phyloP scores from a whole-genome alignment of 2,797 vertebrate genomes.

The Cyclopterus lumpus region DNA sequence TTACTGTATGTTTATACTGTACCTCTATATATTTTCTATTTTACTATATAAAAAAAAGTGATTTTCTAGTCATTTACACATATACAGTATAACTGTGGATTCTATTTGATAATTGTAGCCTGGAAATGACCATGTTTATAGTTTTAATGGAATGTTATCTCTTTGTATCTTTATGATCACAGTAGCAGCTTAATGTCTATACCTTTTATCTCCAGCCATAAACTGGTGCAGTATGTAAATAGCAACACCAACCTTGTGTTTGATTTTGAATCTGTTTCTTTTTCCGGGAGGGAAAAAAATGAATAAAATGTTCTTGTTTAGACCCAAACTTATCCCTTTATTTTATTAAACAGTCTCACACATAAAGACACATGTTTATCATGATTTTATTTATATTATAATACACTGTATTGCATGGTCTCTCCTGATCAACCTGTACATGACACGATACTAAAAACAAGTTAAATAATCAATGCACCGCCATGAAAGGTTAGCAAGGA shows the following conservation, averaged over 20 bases:
- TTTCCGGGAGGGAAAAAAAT: conserved; percentile 4
- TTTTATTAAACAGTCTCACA: neutral
- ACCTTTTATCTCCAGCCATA: conserved; percentile 54
- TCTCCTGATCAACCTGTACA: conserved; percentile 60
- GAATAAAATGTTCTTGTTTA: conserved; percentile 28
- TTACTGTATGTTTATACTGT: conserved; percentile 95
- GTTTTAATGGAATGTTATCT: conserved; percentile 79
- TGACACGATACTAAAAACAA: conserved; percentile 32
- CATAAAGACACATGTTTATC: conserved; percentile 7
- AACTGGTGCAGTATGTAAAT: conserved; percentile 64
- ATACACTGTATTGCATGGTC: conserved; percentile 62
- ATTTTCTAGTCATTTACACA: conserved; percentile 91
- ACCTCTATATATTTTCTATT: conserved; percentile 98
- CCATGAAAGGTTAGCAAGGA: conserved; percentile 53
- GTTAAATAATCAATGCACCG: conserved; percentile 55
- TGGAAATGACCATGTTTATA: conserved; percentile 83
- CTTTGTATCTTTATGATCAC: conserved; percentile 61
- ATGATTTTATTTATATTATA: conserved; percentile 68
- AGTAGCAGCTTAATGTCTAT: conserved; percentile 61
- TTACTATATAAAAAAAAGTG: conserved; percentile 88
- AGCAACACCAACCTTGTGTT: conserved; percentile 25
- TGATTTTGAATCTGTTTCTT: conserved; percentile 20
- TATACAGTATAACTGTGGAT: conserved; percentile 80
- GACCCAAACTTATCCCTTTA: neutral
- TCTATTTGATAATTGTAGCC: conserved; percentile 85